These are phyloP conservation scores for Rhaphigaster nebulosa DNA, from an alignment of 2,888 invertebrate genomes.

Conservation along the genomic window DNA sequence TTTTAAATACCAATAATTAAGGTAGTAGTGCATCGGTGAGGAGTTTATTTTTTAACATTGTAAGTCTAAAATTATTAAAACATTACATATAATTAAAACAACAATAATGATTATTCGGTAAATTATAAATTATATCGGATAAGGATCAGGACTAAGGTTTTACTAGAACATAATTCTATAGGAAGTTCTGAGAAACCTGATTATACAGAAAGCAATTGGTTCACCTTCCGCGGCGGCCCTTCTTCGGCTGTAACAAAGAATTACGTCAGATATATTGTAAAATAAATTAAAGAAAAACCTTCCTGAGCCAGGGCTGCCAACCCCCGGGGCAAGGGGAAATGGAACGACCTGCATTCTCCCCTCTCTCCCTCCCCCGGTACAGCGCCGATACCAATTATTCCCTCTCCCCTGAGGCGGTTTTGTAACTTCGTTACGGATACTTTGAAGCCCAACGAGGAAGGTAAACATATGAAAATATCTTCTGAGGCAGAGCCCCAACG, in stretches of 20 bases:
- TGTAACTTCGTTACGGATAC: constrained; percentile 46
- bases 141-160: neutral
- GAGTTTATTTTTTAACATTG: too few relatives aligned
- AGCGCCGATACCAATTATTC: neutral
- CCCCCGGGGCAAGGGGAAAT: constrained; percentile 32
- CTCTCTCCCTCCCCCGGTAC: neutral
- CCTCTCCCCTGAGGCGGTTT: constrained; percentile 10
- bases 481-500: neutral
- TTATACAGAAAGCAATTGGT: neutral
- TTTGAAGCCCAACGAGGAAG: constrained; percentile 38
- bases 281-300: constrained; percentile 46
- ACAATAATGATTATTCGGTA: neutral
- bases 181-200: neutral
- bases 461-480: constrained; percentile 50
- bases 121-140: neutral
- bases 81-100: neutral
- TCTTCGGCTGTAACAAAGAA: neutral
- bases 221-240: neutral
- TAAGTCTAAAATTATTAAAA: too few relatives aligned
- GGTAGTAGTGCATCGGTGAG: too few relatives aligned
- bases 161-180: neutral
- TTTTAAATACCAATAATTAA: too few relatives aligned
- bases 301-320: constrained; percentile 5
- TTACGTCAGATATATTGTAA: constrained; percentile 18
- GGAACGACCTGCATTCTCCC: neutral